Evolutionary conservation across 2,888 invertebrate genomes (phyloP), one percentile per base, ranked within the genome.

Genomic region (Tryphoninae sp.): DNA sequence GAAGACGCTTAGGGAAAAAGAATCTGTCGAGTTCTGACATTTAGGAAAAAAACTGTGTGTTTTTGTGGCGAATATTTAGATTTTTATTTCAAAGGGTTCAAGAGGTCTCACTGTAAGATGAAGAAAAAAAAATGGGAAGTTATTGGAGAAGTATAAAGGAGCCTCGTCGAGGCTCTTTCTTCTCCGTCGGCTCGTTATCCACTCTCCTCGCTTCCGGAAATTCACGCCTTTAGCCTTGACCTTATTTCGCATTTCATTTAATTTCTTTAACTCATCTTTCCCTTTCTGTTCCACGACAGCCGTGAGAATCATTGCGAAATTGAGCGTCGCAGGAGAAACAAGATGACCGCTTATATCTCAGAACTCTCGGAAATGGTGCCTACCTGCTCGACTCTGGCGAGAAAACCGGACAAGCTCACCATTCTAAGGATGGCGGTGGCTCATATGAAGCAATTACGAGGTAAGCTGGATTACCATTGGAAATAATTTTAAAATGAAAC

Each of bases 281-380:
- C 49, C 26, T 65, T n/a, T 33, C 22, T 55, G 53, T 75, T 89
- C 89, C 92, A 65, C 67, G 93, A 92, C 93, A 95, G 97, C 93
- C 97, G 99, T 92, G 99, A 99, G 94, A 99, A 99, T 92, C 99
- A 99, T 93, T 98, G 98, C 93, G 99, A 99, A 93, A 99, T 99
- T 92, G 99, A 99, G 93, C 95, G 99, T 88, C 95, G 99, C 88
- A 95, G 99, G 88, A 95, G 99, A 88, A 99, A 99, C 95, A 99
- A 99, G 96, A 99, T 99, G 99, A 99, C 99, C 88, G 98, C 99
- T 87, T 99, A 99, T 93, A 99, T 99, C 93, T 99, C 99, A 91
- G 99, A 99, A 94, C 94, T 99, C 89, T 99, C 98, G 86, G 99
- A 99, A 93, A 99, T 99, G 99, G 99, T 99, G 91, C 99, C 99